Percentiles rank a stretch among this genome's conserved stretches.
Conservation (phyloP, 2,888 invertebrate species). For the Operophtera brumata region DNA sequence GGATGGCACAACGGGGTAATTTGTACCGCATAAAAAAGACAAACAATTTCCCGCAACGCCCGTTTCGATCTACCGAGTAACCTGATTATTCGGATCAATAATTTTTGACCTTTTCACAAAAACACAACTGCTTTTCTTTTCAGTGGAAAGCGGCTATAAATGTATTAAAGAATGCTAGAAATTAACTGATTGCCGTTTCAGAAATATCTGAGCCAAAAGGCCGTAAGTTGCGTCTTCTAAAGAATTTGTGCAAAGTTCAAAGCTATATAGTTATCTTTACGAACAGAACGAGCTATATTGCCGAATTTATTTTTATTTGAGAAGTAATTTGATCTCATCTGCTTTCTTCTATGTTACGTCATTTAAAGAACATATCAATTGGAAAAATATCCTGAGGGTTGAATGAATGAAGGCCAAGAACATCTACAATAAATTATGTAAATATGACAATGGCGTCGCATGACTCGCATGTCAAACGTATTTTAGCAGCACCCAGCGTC, state of each 20-base stretch:
- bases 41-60: constrained; percentile 28
- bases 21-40: constrained; percentile 30
- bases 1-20: constrained; percentile 15
- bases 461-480: too few species aligned
- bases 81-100: constrained; percentile 41
- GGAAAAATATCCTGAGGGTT: neutral
- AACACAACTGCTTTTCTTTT: constrained; percentile 5
- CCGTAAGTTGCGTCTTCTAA: too few species aligned
- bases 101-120: constrained; percentile 16
- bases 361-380: neutral
- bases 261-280: too few species aligned
- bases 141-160: constrained; percentile 7
- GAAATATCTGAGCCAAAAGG: too few species aligned
- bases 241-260: too few species aligned
- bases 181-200: neutral
- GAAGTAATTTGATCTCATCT: too few species aligned
- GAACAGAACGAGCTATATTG: too few species aligned
- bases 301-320: too few species aligned
- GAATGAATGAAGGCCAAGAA: neutral
- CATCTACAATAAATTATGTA: too few species aligned
- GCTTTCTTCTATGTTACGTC: too few species aligned
- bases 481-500: too few species aligned
- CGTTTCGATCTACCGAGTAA: constrained; percentile 47
- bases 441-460: too few species aligned
- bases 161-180: neutral